Evolutionary conservation across 2,888 invertebrate species (phyloP).

Genomic region (Oasisia sp.): DNA sequence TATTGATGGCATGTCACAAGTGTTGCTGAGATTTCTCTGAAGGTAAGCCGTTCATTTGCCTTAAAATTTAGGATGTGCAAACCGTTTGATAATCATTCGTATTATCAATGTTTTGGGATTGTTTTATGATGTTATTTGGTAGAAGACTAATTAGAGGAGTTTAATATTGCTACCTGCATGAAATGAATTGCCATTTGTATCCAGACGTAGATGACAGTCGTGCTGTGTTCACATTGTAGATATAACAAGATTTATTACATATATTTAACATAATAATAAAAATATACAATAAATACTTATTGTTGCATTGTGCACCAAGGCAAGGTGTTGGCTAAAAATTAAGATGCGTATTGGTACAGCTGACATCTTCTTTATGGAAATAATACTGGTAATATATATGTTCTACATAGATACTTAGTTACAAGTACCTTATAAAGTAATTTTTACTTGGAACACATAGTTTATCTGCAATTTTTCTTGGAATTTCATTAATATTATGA

Average conservation of each 20-base stretch:
- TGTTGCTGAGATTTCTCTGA: not conserved
- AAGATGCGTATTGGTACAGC: no score
- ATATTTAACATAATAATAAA: no score
- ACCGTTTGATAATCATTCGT: not conserved
- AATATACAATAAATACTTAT: no score
- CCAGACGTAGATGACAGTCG: not conserved
- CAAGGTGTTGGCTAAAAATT: no score
- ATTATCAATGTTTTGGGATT: not conserved
- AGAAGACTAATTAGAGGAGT: not conserved
- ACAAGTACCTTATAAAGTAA: no score
- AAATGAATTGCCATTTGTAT: not conserved
- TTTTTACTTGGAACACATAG: no score
- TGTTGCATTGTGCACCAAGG: no score
- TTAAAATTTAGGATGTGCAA: not conserved
- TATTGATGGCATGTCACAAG: conserved; percentile 17
- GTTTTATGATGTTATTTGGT: not conserved
- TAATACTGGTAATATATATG: no score
- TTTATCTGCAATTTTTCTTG: no score
- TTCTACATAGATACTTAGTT: no score
- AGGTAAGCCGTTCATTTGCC: not conserved
- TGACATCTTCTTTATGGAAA: no score
- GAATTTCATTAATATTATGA: no score
- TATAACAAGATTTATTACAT: not conserved
- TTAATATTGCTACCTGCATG: not conserved
- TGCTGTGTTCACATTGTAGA: not conserved